These are phyloP conservation scores for Prolemur simus DNA, from an alignment of 2,113 vertebrate species.

Conservation along the genomic window DNA sequence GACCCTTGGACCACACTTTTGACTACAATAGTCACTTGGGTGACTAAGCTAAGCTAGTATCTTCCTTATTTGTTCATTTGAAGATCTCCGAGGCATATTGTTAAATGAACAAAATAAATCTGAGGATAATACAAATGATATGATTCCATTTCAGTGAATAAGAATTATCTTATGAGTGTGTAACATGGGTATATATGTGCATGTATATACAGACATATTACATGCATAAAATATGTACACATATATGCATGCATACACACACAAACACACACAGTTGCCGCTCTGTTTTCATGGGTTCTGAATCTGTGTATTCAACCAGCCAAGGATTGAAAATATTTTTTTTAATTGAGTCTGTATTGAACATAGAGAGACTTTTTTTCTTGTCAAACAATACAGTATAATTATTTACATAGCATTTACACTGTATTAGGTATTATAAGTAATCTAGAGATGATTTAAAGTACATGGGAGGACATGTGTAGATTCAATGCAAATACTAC, in stretches of 20 bases:
- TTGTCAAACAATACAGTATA: neutral
- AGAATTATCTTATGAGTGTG: neutral
- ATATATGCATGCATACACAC: neutral
- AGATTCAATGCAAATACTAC: neutral
- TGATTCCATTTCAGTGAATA: conserved; percentile 10
- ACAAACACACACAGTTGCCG: neutral
- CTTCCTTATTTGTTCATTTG: neutral
- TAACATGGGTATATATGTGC: neutral
- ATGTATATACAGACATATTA: neutral
- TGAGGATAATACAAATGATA: neutral
- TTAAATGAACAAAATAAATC: neutral
- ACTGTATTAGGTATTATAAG: neutral
- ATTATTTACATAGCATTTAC: neutral
- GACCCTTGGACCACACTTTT: too few species aligned
- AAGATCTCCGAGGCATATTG: neutral
- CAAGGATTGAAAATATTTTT: neutral
- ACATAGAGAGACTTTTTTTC: neutral
- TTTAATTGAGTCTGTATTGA: neutral
- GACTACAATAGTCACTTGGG: neutral
- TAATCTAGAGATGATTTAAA: neutral
- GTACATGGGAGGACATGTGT: neutral
- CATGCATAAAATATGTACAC: neutral
- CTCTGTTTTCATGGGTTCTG: neutral
- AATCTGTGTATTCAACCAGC: neutral
- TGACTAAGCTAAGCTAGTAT: neutral